Evolutionary conservation across 2,888 invertebrate species (phyloP), one percentile per base, ranked within the genome.

Genomic region (Branchellion lobata): DNA sequence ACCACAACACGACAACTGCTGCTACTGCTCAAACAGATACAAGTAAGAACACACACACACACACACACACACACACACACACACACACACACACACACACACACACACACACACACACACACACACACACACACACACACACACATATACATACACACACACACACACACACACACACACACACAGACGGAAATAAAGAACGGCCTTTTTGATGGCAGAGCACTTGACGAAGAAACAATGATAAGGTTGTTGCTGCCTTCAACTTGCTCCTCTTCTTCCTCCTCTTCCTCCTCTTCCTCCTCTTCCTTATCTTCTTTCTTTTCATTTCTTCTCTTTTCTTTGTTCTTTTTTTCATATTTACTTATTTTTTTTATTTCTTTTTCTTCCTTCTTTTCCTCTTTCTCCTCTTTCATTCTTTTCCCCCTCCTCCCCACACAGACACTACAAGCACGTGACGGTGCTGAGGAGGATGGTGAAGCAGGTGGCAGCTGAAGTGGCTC

Each of bases 21-120:
- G 14, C 14, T 21, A 51, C 51, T 21, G 21, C 51, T 18, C 21
- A 51, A 14, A 51, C 51, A 51, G 14, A 51, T 18, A 51, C 51
- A 14, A 14, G 21, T 21, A 14, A 14, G 21, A 14, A 51, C 51
- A 65, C 65, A 65, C 65, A 65, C 65, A 53, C 57, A 75, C 36
- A 75, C 57, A 75, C 47, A 8, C 29, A 53, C 36, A 53, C 57
- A 75, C 36, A 53, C 57, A 76, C 27, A 61, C 61, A 76, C 34
- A 76, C 61, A 57, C 29, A 76, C 11, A 76, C 29, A 61, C 27
- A 57, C 27, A 47, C 36, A 14, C 24, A 75, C 31, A 53, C 18
- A 53, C 27, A 29, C 33, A 76, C 24, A 76, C 61, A 76, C 51
- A 57, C 61, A 57, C 27, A 57, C 36, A 76, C 51, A 57, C 61